Percentiles rank a stretch among this genome's conserved stretches.
Conservation (phyloP, 2,888 invertebrate species). For the Platycheirus rosarum region DNA sequence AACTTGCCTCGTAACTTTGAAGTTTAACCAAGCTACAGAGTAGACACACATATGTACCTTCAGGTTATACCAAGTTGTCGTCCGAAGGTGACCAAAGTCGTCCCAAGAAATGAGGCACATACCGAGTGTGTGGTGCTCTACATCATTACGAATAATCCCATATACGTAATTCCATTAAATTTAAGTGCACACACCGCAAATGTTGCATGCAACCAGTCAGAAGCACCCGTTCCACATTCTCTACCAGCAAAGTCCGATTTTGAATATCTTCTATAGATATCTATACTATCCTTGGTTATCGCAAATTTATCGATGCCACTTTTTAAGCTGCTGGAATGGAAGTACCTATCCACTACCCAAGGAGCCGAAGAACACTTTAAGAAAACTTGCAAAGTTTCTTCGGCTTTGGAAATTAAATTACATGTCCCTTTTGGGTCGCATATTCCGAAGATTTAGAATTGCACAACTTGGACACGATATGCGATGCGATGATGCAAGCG, state of each 20-base stretch:
- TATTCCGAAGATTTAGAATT: slow-evolving; percentile 59
- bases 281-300: slow-evolving; percentile 57
- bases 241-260: slow-evolving; percentile 46
- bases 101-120: slow-evolving; percentile 18
- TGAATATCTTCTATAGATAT: slow-evolving; percentile 40
- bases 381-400: slow-evolving; percentile 71
- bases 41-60: neutral
- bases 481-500: slow-evolving; percentile 14
- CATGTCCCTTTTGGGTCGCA: slow-evolving; percentile 74
- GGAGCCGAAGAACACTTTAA: slow-evolving; percentile 46
- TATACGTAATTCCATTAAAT: slow-evolving; percentile 72
- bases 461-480: slow-evolving; percentile 65
- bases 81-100: slow-evolving; percentile 9
- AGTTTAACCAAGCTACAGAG: slow-evolving; percentile 54
- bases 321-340: no score
- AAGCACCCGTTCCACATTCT: slow-evolving; percentile 34
- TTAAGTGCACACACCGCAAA: slow-evolving; percentile 74
- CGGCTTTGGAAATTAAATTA: slow-evolving; percentile 72
- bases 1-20: slow-evolving; percentile 66
- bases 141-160: slow-evolving; percentile 71
- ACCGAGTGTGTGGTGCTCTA: slow-evolving; percentile 43
- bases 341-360: no score
- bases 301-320: slow-evolving; percentile 62
- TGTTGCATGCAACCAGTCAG: slow-evolving; percentile 60
- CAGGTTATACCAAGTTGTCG: neutral